phyloP scores from a whole-genome alignment of 1,140 invertebrate genomes.

The Sipha flava region DNA sequence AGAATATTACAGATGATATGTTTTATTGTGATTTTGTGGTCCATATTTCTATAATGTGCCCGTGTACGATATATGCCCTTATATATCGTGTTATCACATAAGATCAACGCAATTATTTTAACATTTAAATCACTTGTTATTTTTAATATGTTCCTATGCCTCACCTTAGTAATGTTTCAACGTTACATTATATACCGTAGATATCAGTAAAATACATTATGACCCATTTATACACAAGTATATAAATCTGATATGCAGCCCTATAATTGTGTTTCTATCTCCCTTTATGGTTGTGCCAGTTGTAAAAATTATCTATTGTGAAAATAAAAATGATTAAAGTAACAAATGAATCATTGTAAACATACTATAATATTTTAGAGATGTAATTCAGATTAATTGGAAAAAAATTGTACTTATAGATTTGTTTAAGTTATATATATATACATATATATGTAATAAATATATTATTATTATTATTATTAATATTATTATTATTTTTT shows the following conservation, averaged over 20 bases:
- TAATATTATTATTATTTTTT: constrained; percentile 23
- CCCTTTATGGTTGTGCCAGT: not conserved
- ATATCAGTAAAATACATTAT: not conserved
- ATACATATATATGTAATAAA: not conserved
- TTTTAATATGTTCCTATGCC: constrained; percentile 15
- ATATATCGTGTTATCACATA: too few relatives aligned
- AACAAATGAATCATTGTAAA: not conserved
- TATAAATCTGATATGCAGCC: not conserved
- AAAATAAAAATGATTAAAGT: not conserved
- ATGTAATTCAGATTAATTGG: not conserved
- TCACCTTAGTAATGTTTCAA: not conserved
- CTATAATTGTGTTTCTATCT: constrained; percentile 19
- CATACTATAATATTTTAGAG: not conserved
- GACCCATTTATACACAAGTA: not conserved
- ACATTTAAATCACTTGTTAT: not conserved
- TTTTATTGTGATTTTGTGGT: not conserved
- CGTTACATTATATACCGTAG: not conserved
- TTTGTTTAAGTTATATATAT: not conserved
- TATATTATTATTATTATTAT: not conserved
- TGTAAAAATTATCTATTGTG: not conserved
- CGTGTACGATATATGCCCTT: not conserved
- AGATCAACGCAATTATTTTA: not conserved
- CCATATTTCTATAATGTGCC: not conserved
- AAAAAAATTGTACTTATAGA: constrained; percentile 17
- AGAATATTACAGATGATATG: not conserved